Evolutionary conservation across 2,797 vertebrate species (phyloP), one percentile per base, ranked within the genome.

Genomic region (Euthynnus affinis): DNA sequence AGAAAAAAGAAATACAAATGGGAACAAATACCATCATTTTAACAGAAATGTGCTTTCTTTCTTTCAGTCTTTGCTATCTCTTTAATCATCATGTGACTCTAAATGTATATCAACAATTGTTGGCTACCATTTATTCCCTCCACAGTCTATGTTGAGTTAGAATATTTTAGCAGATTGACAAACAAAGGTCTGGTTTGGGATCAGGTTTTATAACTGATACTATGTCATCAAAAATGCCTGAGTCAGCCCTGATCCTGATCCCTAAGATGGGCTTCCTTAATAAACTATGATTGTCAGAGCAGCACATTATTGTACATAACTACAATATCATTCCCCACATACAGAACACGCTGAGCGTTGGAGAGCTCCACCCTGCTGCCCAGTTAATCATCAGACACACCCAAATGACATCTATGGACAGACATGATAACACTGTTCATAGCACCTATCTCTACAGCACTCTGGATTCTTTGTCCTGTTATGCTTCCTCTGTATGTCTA

Each of bases 391-490:
- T 82, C 32, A 80, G 42, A 81, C 84, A 76, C 84, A 78, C 87
- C 73, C 81, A 74, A n/a, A 67, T 23, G 29, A 78, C 25, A 74
- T 49, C 81, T 85, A 27, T 91, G 92, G 57, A 59, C 64, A 18
- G n/a, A 9, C 66, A 20, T 85, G 94, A 95, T 95, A 95, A 93
- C 74, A 69, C 29, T 40, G 51, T 23, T 37, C 14, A 71, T 77
- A 68, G 56, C 51, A 68, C 12, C 29, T 82, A 85, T 80, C 74
- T 69, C 23, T 48, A 1, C 13, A 83, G 34, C 78, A 83, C 32
- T 9, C 37, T 34, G 59, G 20, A 3, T 29, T 46, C 10, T 32
- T n/a, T 58, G 52, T 59, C 23, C 40, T 12, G 37, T 40, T 49
- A 61, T 13, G 15, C 51, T 48, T 52, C 15, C 46, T n/a, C 49